Evolutionary conservation across 2,888 invertebrate species (phyloP).

Genomic region (Achlya flavicornis): DNA sequence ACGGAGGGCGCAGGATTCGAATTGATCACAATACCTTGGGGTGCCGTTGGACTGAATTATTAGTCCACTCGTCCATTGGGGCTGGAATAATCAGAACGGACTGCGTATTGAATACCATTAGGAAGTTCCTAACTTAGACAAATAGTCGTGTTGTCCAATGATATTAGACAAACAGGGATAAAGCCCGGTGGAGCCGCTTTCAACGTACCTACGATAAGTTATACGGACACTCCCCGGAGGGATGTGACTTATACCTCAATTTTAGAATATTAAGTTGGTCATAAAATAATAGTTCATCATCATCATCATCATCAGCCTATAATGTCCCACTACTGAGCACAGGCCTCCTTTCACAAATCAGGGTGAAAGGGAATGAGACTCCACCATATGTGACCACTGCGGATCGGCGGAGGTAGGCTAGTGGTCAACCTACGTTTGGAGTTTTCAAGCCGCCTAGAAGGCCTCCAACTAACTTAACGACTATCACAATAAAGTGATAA

Average conservation of each 20-base stretch:
- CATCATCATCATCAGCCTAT: too few species aligned
- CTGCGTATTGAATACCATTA: slow-evolving; percentile 9
- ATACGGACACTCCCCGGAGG: neutral
- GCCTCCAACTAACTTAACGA: too few species aligned
- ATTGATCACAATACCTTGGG: slow-evolving; percentile 10
- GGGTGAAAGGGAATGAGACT: too few species aligned
- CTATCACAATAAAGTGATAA: too few species aligned
- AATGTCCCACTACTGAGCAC: too few species aligned
- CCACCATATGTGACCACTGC: too few species aligned
- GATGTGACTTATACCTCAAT: neutral
- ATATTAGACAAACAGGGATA: neutral
- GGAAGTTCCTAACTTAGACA: slow-evolving; percentile 7
- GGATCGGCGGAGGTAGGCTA: too few species aligned
- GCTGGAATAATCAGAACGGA: slow-evolving; percentile 3
- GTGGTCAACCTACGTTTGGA: too few species aligned
- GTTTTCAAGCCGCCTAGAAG: too few species aligned
- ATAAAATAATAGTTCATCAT: too few species aligned
- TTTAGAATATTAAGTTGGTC: neutral
- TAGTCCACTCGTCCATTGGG: slow-evolving; percentile 4
- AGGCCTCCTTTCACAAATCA: too few species aligned
- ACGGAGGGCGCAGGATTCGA: slow-evolving; percentile 8
- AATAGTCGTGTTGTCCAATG: slow-evolving; percentile 8
- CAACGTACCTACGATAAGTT: neutral
- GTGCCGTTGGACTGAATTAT: slow-evolving; percentile 8
- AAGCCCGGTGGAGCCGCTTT: neutral